A percentile compares a stretch with the other conserved stretches of the same genome.
phyloP scores from a whole-genome alignment of 2,797 vertebrate species.

The Malurus splendens region DNA sequence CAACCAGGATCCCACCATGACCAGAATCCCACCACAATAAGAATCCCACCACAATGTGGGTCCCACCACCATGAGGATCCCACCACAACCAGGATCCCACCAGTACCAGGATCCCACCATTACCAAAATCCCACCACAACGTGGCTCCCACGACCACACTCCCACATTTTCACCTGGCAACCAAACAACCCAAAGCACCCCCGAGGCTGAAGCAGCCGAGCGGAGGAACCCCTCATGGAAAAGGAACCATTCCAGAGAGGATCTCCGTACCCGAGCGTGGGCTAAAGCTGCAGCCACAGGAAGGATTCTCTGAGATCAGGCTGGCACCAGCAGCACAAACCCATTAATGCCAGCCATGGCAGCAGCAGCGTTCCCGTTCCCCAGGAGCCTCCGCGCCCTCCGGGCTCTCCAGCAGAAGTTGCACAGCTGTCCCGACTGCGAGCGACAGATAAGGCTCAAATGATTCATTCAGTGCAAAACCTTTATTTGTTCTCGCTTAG shows the following conservation, averaged over 20 bases:
- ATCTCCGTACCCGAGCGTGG: rapidly evolving
- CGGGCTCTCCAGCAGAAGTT: background rate
- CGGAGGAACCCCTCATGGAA: background rate
- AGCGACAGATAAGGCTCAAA: constrained; percentile 17
- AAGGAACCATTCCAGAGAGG: background rate
- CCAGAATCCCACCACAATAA: rapidly evolving
- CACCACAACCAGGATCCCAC: background rate
- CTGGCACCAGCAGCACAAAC: background rate
- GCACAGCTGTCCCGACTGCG: constrained; percentile 12
- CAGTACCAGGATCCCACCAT: rapidly evolving
- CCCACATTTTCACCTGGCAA: rapidly evolving
- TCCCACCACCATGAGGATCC: too few relatives aligned
- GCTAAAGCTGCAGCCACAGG: background rate
- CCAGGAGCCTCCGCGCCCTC: background rate
- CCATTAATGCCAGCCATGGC: rapidly evolving
- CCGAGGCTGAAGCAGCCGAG: rapidly evolving
- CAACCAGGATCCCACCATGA: rapidly evolving
- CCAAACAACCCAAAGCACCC: background rate
- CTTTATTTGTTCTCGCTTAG: constrained; percentile 12
- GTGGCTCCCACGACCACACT: background rate
- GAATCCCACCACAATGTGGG: background rate
- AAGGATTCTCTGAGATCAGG: rapidly evolving
- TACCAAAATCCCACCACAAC: rapidly evolving
- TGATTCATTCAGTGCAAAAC: constrained; percentile 40
- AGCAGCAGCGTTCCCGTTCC: background rate